A percentile compares a stretch with the other conserved stretches of the same genome.
Conservation (phyloP, 2,113 vertebrate genomes). For the Gallinago jamesoni region DNA sequence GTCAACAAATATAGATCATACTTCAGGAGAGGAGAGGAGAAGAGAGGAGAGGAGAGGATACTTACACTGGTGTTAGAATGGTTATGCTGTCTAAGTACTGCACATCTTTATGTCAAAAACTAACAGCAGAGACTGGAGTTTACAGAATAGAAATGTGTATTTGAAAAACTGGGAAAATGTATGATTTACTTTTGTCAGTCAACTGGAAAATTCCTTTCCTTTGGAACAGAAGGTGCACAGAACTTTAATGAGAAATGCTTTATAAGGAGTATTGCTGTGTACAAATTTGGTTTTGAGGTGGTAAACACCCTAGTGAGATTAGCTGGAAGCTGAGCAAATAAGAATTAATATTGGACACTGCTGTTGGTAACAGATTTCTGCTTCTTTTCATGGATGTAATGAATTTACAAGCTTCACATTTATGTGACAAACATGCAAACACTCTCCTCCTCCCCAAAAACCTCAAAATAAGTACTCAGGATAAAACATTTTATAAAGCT, state of each 20-base stretch:
- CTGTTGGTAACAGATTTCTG: conserved; percentile 8
- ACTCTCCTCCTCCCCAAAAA: not conserved
- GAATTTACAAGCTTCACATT: not conserved
- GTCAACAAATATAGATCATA: not conserved
- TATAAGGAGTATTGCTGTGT: not conserved
- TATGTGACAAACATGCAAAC: not conserved
- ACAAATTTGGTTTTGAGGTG: not conserved
- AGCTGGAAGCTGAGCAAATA: not conserved
- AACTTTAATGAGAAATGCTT: not conserved
- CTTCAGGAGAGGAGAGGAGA: not conserved
- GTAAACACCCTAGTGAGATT: conserved; percentile 8
- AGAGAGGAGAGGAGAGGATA: not conserved
- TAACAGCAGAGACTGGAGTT: not conserved
- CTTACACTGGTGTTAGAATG: not conserved
- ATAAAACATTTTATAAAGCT: not conserved
- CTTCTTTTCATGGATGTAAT: not conserved
- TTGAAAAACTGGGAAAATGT: not conserved
- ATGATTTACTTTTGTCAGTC: not conserved
- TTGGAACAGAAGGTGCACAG: not conserved
- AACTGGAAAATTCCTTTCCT: not conserved
- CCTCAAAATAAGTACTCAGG: not conserved
- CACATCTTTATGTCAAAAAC: not conserved
- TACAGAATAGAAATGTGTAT: not conserved
- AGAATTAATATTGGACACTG: not conserved
- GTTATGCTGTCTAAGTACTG: not conserved